Percentiles rank a stretch among this genome's conserved stretches.
These are phyloP conservation scores for Parazoanthus darwini DNA, from an alignment of 92 coral and sea anemone genomes.

Conservation along the genomic window DNA sequence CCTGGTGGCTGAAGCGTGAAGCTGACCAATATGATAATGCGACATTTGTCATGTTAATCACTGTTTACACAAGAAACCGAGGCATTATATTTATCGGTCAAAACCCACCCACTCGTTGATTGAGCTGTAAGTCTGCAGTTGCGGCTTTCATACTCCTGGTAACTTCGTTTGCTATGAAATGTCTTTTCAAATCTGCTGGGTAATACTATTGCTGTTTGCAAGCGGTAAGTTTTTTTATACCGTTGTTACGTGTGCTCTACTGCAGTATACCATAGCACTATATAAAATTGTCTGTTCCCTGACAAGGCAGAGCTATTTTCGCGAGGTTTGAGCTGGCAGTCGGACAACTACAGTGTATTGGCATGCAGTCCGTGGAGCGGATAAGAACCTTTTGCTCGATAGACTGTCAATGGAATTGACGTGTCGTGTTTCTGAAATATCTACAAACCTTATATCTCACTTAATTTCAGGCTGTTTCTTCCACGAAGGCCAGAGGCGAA, in stretches of 20 bases:
- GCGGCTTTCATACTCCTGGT: neutral
- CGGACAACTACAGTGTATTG: neutral
- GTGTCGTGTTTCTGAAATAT: neutral
- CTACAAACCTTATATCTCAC: neutral
- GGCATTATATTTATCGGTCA: neutral
- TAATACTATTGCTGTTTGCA: neutral
- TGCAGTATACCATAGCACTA: too few relatives aligned
- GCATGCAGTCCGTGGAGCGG: neutral
- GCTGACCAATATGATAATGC: neutral
- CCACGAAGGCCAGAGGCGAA: neutral
- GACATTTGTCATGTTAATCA: constrained; percentile 18
- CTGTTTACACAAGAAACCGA: neutral
- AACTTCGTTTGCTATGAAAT: neutral
- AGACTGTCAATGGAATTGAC: neutral
- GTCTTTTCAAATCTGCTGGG: neutral
- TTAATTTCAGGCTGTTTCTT: neutral
- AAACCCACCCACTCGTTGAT: neutral
- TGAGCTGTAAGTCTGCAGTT: neutral
- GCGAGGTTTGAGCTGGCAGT: neutral
- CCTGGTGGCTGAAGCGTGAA: neutral
- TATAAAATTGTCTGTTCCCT: neutral
- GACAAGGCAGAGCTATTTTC: neutral
- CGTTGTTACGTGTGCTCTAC: neutral
- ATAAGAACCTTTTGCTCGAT: neutral
- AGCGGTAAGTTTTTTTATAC: neutral